A percentile compares a stretch with the other conserved stretches of the same genome.
phyloP scores from a whole-genome alignment of 2,113 vertebrate species.

The Onychorhynchus coronatus region DNA sequence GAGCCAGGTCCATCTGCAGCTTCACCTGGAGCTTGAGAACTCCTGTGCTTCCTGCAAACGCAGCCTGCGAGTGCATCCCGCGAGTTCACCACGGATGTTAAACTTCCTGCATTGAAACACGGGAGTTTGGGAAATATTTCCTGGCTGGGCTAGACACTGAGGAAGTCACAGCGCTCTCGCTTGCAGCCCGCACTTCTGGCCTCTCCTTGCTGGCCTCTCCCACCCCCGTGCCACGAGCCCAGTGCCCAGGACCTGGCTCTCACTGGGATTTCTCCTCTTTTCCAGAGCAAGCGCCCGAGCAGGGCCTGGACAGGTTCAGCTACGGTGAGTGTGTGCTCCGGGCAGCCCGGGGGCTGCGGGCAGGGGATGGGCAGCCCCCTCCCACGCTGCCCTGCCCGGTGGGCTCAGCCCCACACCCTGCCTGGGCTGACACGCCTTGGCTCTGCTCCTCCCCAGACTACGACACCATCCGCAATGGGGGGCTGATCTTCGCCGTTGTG shows the following conservation, averaged over 20 bases:
- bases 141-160: background rate
- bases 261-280: background rate
- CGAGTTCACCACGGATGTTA: fast-evolving
- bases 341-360: background rate
- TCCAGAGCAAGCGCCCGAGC: constrained; percentile 22
- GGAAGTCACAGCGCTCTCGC: background rate
- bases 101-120: background rate
- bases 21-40: background rate
- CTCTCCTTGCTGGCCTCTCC: background rate
- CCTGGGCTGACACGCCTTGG: background rate
- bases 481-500: constrained; percentile 82
- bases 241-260: background rate
- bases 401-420: fast-evolving
- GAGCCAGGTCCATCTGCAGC: background rate
- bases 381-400: background rate
- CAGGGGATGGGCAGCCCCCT: background rate
- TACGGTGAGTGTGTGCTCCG: background rate
- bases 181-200: fast-evolving
- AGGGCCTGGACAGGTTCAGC: constrained; percentile 49
- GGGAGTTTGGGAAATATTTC: background rate
- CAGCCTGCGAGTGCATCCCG: background rate
- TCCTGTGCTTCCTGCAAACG: background rate
- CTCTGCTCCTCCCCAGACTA: constrained; percentile 72
- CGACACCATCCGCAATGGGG: constrained; percentile 78
- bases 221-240: fast-evolving